Percentiles rank a stretch among this genome's conserved stretches.
Conservation (phyloP, 2,888 invertebrate genomes). For the Clostera curtula region DNA sequence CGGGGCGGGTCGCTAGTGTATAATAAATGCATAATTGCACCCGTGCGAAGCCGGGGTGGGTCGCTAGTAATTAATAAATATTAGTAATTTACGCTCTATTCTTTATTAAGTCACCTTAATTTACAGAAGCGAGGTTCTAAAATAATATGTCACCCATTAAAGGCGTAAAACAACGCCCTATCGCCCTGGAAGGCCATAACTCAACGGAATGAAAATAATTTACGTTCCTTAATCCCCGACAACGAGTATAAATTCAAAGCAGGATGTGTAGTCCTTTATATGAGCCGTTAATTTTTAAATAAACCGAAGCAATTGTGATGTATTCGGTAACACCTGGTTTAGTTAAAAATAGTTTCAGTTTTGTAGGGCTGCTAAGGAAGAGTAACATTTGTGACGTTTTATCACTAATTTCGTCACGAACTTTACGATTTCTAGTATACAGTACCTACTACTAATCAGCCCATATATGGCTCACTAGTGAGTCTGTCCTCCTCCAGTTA, state of each 20-base stretch:
- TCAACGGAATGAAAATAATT: slow-evolving; percentile 60
- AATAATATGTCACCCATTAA: slow-evolving; percentile 45
- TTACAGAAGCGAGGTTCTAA: slow-evolving; percentile 25
- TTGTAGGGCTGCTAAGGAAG: too few relatives aligned
- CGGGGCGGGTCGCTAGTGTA: too few relatives aligned
- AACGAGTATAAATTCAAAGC: slow-evolving; percentile 47
- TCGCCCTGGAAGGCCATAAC: slow-evolving; percentile 47
- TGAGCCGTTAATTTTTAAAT: slow-evolving; percentile 46
- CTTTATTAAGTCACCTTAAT: slow-evolving; percentile 22
- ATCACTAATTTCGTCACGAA: too few relatives aligned
- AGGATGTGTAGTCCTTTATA: slow-evolving; percentile 50
- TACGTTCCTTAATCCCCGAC: slow-evolving; percentile 50
- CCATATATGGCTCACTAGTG: too few relatives aligned
- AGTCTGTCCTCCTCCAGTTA: too few relatives aligned
- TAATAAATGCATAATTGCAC: too few relatives aligned
- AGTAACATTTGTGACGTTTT: too few relatives aligned
- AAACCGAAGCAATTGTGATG: slow-evolving; percentile 35
- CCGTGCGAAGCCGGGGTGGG: too few relatives aligned
- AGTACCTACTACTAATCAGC: too few relatives aligned
- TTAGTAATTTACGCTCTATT: slow-evolving; percentile 12
- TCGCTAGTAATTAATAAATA: too few relatives aligned
- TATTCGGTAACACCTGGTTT: slow-evolving; percentile 8
- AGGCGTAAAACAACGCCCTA: slow-evolving; percentile 52
- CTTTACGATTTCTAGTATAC: too few relatives aligned
- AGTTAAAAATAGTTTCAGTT: not conserved